Evolutionary conservation across 1,140 invertebrate species (phyloP).

Genomic region (Sinella curviseta): DNA sequence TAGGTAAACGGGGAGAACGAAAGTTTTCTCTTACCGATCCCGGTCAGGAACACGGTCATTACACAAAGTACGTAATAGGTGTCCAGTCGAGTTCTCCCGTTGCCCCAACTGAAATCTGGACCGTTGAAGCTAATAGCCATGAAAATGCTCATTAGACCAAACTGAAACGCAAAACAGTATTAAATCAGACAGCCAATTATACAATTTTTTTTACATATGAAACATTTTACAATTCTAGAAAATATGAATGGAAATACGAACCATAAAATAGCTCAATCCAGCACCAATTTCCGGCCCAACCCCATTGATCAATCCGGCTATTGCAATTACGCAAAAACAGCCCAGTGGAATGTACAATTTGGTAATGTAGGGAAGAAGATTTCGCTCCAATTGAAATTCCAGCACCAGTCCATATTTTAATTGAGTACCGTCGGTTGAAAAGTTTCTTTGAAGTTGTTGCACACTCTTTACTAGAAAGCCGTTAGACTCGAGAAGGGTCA

Average conservation of each 20-base stretch:
- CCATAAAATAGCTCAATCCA: background rate
- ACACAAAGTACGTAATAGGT: slow-evolving; percentile 16
- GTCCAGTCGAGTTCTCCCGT: slow-evolving; percentile 13
- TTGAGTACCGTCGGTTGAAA: background rate
- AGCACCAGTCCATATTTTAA: background rate
- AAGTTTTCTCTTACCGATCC: background rate
- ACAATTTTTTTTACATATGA: background rate
- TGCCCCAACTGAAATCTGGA: slow-evolving; percentile 11
- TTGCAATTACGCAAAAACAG: background rate
- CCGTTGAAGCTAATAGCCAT: slow-evolving; percentile 28
- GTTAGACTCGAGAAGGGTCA: background rate
- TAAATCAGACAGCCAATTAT: background rate
- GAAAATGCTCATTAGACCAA: slow-evolving; percentile 30
- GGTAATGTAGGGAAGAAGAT: background rate
- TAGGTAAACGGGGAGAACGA: background rate
- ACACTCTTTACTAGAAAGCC: background rate
- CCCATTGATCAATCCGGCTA: background rate
- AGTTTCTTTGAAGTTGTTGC: background rate
- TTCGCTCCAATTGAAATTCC: background rate
- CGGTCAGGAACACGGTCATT: slow-evolving; percentile 6
- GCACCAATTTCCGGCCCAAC: slow-evolving; percentile 1
- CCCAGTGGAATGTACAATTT: background rate
- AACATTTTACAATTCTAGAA: background rate
- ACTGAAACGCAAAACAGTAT: background rate
- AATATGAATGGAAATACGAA: background rate